Percentiles rank a stretch among this genome's conserved stretches.
phyloP scores from a whole-genome alignment of 2,797 vertebrate species.

The Falco naumanni region DNA sequence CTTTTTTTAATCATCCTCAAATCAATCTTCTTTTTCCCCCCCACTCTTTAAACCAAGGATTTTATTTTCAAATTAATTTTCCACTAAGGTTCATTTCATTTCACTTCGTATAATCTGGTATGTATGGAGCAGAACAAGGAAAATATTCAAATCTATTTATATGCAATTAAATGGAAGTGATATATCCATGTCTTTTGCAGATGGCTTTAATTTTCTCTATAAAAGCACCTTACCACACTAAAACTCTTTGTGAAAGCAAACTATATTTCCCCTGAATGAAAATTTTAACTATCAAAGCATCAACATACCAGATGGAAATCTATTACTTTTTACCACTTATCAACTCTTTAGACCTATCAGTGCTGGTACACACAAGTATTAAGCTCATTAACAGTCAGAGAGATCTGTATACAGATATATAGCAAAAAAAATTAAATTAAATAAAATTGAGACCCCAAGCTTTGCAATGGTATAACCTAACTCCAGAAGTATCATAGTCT shows the following conservation, averaged over 20 bases:
- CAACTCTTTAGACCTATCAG: neutral
- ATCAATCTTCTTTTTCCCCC: neutral
- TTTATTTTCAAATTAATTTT: slow-evolving; percentile 38
- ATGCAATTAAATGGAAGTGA: slow-evolving; percentile 20
- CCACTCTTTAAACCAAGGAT: neutral
- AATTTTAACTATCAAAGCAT: neutral
- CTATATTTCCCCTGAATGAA: neutral
- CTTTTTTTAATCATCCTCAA: neutral
- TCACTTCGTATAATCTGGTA: neutral
- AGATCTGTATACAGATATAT: neutral
- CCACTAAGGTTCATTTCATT: neutral
- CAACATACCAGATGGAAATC: neutral
- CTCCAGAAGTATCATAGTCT: neutral
- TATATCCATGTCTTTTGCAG: slow-evolving; percentile 31
- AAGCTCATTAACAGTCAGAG: neutral
- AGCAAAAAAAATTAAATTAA: neutral
- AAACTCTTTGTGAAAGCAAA: neutral
- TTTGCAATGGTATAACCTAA: neutral
- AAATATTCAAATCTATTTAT: slow-evolving; percentile 17
- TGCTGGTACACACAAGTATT: neutral
- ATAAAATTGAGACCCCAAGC: neutral
- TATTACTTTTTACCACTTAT: neutral
- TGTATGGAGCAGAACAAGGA: neutral
- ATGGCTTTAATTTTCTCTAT: slow-evolving; percentile 55
- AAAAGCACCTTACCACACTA: neutral